phyloP scores from a whole-genome alignment of 2,113 vertebrate genomes.

The Pimephales promelas region DNA sequence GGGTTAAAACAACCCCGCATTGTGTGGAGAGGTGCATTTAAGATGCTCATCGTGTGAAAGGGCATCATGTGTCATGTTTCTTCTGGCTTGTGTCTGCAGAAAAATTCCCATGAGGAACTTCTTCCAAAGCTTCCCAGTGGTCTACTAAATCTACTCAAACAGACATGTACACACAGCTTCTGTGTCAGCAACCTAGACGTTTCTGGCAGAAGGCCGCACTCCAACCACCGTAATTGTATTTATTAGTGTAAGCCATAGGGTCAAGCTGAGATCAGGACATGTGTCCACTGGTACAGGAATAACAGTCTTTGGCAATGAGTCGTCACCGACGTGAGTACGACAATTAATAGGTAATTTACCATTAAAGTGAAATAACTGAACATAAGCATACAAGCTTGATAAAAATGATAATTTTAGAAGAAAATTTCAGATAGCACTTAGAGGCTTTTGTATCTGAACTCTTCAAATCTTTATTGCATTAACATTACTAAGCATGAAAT shows the following conservation, averaged over 20 bases:
- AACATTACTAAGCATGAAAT: no score
- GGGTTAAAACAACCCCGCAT: no score
- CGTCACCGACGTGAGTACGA: no score
- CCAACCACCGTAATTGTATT: constrained; percentile 43
- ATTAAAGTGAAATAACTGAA: no score
- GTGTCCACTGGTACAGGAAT: neutral
- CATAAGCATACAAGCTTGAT: no score
- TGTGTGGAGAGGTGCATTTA: no score
- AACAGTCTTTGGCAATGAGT: neutral
- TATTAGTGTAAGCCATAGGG: constrained; percentile 28
- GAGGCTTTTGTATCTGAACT: no score
- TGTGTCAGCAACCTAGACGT: constrained; percentile 32
- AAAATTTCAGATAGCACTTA: no score
- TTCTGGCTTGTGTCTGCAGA: neutral
- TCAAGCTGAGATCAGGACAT: constrained; percentile 16
- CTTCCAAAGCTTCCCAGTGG: constrained; percentile 29
- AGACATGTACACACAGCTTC: constrained; percentile 28
- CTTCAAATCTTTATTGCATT: no score
- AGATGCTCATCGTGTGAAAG: neutral
- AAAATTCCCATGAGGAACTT: neutral
- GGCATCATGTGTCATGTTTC: neutral
- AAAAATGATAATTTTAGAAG: no score
- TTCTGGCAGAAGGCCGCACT: constrained; percentile 31
- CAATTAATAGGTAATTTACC: no score
- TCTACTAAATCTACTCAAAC: constrained; percentile 48